Evolutionary conservation across 2,113 vertebrate species (phyloP).

Genomic region (Pseudonaja textilis): DNA sequence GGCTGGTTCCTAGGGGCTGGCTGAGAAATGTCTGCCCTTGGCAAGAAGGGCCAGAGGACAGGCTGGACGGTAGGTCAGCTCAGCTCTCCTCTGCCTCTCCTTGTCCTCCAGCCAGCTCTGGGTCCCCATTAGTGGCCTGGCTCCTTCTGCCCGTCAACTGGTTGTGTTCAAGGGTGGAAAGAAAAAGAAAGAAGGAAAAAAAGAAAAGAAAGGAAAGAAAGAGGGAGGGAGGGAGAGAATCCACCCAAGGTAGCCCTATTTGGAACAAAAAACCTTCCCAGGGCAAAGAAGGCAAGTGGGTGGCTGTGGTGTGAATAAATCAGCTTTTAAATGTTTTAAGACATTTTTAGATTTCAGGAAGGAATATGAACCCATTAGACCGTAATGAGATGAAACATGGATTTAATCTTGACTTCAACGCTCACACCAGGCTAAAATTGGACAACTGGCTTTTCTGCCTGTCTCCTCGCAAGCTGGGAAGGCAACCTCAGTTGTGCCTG

Average conservation of each 20-base stretch:
- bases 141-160: neutral
- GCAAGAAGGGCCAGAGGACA: neutral
- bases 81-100: neutral
- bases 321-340: constrained; percentile 14
- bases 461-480: neutral
- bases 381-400: constrained; percentile 32
- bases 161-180: neutral
- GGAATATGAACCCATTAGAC: constrained; percentile 36
- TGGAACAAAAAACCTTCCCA: neutral
- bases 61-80: neutral
- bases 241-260: neutral
- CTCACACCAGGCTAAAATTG: constrained; percentile 25
- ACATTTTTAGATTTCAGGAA: constrained; percentile 29
- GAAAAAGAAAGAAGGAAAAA: too few species aligned
- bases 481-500: neutral
- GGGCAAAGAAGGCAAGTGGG: constrained; percentile 2
- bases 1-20: neutral
- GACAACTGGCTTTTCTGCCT: neutral
- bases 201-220: too few species aligned
- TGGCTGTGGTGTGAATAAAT: constrained; percentile 26
- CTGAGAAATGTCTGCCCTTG: neutral
- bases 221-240: neutral
- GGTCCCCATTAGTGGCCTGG: neutral
- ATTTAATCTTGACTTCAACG: constrained; percentile 29
- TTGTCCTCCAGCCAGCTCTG: neutral